Base-by-base conservation (phyloP, 2,888 invertebrate genomes). In the Coronaproctus castanopsis region DNA sequence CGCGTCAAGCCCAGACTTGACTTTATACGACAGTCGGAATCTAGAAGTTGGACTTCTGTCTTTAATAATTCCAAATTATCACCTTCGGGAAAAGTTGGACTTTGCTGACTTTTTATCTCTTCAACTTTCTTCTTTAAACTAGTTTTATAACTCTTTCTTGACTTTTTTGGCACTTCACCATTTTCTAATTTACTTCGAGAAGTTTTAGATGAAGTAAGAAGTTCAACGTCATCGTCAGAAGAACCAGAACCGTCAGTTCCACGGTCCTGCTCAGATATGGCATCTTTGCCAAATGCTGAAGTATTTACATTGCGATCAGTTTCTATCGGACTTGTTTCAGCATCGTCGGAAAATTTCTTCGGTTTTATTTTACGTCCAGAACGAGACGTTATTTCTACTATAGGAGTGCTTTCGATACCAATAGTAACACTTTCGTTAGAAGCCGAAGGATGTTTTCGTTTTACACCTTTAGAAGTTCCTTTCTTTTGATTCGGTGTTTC, bases 341-440 rank as follows among this genome's bases (percentile, higher is more conserved):
- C 62, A 19, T 64, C 62, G 61, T 65, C 66, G 24, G 62, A 57
- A 65, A 71, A 72, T 58, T 70, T 67, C 61, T 73, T 84, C 0
- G 82, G 83, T 65, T 83, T 81, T 62, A 85, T 82, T 71, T 84
- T 85, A 57, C 86, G 76, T 0, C 85, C 84, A 66, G 68, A 67
- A 21, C 63, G 63, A 36, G 63, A 63, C 21, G 62, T 62, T 21
- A 61, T 24, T 36, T 62, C 61, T 14, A 58, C 24, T 8, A 36
- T 14, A 21, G 49, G 57, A 18, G 57, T 57, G 53, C 50, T 57
- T 21, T 63, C 55, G 19, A 22, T 36, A 54, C 60, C 24, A 8
- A 20, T 20, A 55, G n/a, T 21, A 23, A 21, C 14, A 23, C 53
- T 57, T 23, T 52, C 61, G n/a, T 57, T 48, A 2, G 10, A 2